These are phyloP conservation scores for Rutilus rutilus DNA, from an alignment of 2,113 vertebrate genomes.

Conservation along the genomic window DNA sequence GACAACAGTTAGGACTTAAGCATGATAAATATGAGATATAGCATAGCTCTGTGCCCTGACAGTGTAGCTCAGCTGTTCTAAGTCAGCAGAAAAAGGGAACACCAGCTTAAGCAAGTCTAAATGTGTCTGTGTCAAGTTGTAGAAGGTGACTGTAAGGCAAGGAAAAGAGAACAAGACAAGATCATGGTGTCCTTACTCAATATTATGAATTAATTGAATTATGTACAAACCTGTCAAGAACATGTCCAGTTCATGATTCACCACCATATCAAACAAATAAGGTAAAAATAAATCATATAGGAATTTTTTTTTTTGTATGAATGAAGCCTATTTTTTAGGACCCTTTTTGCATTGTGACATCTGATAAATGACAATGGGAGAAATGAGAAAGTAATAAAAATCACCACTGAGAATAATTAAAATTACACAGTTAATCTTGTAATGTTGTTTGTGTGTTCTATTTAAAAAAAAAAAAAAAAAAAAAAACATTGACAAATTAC, in stretches of 20 bases:
- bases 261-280: neutral
- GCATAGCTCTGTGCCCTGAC: constrained; percentile 35
- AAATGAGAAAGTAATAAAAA: too few relatives aligned
- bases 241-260: neutral
- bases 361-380: too few relatives aligned
- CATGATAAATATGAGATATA: constrained; percentile 11
- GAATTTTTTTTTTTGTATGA: neutral
- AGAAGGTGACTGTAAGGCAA: neutral
- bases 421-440: too few relatives aligned
- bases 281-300: neutral
- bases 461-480: too few relatives aligned
- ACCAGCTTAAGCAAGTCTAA: neutral
- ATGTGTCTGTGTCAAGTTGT: constrained; percentile 28
- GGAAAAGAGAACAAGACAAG: neutral
- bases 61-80: constrained; percentile 32
- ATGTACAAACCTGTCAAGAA: neutral
- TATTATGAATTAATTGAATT: neutral
- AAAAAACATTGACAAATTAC: too few relatives aligned
- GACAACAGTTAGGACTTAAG: neutral
- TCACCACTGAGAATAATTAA: too few relatives aligned
- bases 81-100: constrained; percentile 28
- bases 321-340: too few relatives aligned
- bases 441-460: too few relatives aligned
- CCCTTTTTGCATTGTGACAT: too few relatives aligned
- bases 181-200: constrained; percentile 1